Base-by-base conservation (phyloP, 2,888 invertebrate genomes). In the Chironomus tentans region DNA sequence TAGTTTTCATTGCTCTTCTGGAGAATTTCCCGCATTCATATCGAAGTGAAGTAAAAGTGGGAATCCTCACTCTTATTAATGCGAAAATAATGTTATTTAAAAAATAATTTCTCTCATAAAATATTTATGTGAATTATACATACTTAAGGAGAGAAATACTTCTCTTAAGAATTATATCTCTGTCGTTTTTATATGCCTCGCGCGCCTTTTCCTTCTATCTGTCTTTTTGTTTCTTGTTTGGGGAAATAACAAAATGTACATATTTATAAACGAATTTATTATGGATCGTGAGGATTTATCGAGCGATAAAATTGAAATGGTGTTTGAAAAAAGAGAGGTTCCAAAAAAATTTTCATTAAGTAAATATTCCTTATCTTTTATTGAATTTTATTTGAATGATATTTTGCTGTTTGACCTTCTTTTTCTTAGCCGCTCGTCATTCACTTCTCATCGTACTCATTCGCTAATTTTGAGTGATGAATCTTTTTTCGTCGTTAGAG, bases 71-170 rank as follows among this genome's bases (percentile, higher is more conserved):
- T 18, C 46, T 28, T 72, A 72, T 72, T 72, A 72, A 72, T 62
- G 72, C 38, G 62, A 72, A 61, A 72, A 72, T 72, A 72, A 72
- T 72, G 72, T 72, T 72, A 70, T 70, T 72, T 62, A 72, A 72
- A 62, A 72, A 71, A 72, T 72, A 38, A 72, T 61, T 72, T 56
- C 56, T 4, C 61, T 50, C 56, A 71, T 71, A 71, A 61, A 61
- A 71, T 71, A 71, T 71, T 71, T 56, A 56, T 71, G 13, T 38
- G 4, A 28, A 24, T 4, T 28, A 69, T 3, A 18, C n/a, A 7
- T 18, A 56, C 56, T 18, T 6, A 56, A 56, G 5, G n/a, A 56
- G 4, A 10, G 38, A 38, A 10, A 38, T 38, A 10, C 10, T 38
- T 38, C 10, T 38, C 38, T 38, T 38, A 10, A 7, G 38, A 38